Base-by-base conservation (phyloP, 2,797 vertebrate genomes). In the Anableps anableps region DNA sequence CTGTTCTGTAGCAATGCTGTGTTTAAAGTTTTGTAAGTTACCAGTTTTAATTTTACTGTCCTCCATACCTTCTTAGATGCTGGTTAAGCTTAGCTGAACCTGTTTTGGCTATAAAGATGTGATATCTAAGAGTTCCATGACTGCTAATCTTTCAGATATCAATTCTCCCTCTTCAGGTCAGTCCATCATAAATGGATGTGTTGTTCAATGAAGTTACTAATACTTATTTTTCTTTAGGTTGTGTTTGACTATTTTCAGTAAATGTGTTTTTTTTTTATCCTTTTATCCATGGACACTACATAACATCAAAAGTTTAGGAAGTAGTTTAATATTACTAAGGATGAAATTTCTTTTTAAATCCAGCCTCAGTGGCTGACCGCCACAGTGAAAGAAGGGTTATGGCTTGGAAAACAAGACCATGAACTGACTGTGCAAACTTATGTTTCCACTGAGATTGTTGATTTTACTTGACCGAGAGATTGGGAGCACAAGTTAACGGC, bases 401-500 rank as follows among this genome's bases (percentile, higher is more conserved):
- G 19, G 17, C 48, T 72, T 26, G 19, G 34, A 79, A 71, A 72
- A 38, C 41, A 31, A 62, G 82, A 76, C 79, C 9, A 3, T 73
- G 43, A 72, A 62, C 13, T 53, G 66, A 83, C 83, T 84, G 81
- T 77, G 47, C 5, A 73, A 80, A 81, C 78, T 34, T 29, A 3
- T 70, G 71, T 77, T 72, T 70, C 13, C 21, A 60, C 36, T 11
- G 70, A 75, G 72, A 64, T 75, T 83, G 81, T 78, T 84, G 50
- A 48, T 84, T 88, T 87, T 72, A 83, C 73, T 53, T 75, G 74
- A 82, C 73, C 31, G 76, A 64, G 78, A 82, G 83, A 86, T 78
- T 82, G 83, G 80, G 78, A 86, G 79, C 88, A 77, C 74, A 81
- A 86, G 87, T 88, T 88, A 83, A 82, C 75, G 1, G 78, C 75